phyloP scores from a whole-genome alignment of 2,113 vertebrate species.

The Neotoma lepida region DNA sequence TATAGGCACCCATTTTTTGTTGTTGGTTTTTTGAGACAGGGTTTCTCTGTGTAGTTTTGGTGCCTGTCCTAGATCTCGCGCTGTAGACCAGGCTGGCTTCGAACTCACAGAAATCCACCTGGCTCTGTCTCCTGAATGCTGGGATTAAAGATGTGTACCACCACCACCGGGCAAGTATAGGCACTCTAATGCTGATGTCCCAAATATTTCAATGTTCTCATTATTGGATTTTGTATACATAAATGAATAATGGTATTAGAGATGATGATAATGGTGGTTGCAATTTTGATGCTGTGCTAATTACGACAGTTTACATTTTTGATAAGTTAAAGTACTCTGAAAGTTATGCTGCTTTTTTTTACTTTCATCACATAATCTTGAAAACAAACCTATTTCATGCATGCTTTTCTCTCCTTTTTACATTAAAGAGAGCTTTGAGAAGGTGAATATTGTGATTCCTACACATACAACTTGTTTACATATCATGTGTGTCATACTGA shows the following conservation, averaged over 20 bases:
- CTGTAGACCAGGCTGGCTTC: no score
- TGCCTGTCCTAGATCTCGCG: no score
- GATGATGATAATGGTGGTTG: neutral
- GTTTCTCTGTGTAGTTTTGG: no score
- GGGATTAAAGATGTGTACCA: no score
- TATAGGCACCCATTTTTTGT: no score
- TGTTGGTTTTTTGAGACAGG: no score
- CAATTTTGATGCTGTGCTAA: neutral
- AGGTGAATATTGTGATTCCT: neutral
- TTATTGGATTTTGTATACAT: neutral
- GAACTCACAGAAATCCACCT: no score
- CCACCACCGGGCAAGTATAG: no score
- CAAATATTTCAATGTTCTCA: neutral
- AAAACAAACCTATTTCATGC: neutral
- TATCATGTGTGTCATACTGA: neutral
- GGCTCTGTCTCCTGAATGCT: no score
- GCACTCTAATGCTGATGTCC: neutral
- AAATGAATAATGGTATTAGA: neutral
- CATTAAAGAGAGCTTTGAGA: neutral
- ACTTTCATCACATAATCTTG: neutral
- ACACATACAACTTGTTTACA: neutral
- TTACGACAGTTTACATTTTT: neutral
- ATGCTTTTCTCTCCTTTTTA: slow-evolving; percentile 6
- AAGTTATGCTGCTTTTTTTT: neutral
- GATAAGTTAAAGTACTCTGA: neutral